Evolutionary conservation across 1,140 invertebrate genomes (phyloP).

Genomic region (Cylas formicarius): DNA sequence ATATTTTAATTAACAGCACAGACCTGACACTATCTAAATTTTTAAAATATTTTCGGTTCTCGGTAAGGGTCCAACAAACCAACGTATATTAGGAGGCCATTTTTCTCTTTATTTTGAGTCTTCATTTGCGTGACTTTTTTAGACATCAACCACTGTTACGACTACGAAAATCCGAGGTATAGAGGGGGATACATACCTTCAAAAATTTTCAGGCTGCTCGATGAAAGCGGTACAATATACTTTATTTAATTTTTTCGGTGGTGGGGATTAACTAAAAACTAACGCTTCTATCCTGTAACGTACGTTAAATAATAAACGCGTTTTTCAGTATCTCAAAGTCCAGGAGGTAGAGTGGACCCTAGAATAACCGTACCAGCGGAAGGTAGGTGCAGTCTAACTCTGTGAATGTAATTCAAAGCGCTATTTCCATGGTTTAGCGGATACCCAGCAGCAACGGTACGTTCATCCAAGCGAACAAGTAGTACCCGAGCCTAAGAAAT

Average conservation of each 20-base stretch:
- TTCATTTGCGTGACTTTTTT: too few relatives aligned
- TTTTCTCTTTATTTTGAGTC: slow-evolving; percentile 2
- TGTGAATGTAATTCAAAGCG: not conserved
- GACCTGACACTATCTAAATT: too few relatives aligned
- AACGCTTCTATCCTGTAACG: too few relatives aligned
- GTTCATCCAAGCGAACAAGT: slow-evolving; percentile 61
- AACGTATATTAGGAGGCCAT: slow-evolving; percentile 1
- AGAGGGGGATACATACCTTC: slow-evolving; percentile 52
- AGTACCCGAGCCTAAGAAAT: slow-evolving; percentile 65
- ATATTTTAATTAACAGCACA: too few relatives aligned
- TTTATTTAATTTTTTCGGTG: slow-evolving; percentile 22
- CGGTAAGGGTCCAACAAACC: too few relatives aligned
- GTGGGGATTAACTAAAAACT: too few relatives aligned
- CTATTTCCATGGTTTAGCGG: slow-evolving; percentile 26
- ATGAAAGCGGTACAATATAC: slow-evolving; percentile 42
- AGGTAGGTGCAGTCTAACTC: slow-evolving; percentile 24
- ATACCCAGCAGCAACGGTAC: slow-evolving; percentile 46
- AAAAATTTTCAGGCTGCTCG: slow-evolving; percentile 49
- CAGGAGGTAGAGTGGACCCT: slow-evolving; percentile 23
- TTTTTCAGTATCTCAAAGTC: not conserved
- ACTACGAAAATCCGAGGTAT: slow-evolving; percentile 47
- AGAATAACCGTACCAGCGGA: slow-evolving; percentile 38
- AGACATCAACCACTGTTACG: slow-evolving; percentile 26
- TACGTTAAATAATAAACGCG: too few relatives aligned
- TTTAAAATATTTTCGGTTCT: too few relatives aligned